These are phyloP conservation scores for Pyxicephalus adspersus DNA, from an alignment of 2,113 vertebrate genomes.

Conservation along the genomic window DNA sequence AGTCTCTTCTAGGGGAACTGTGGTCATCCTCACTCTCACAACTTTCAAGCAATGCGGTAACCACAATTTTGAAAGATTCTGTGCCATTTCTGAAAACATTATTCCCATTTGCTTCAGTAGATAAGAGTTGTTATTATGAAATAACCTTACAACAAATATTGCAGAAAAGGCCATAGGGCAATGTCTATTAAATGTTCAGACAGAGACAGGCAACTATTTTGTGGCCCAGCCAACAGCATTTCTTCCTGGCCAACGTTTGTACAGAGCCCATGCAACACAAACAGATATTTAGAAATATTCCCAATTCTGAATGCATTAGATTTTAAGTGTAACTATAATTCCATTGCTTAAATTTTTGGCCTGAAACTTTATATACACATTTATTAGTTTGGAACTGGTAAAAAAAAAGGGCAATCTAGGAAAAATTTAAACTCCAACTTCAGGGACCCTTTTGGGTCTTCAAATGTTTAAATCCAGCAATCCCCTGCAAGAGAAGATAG, in stretches of 20 bases:
- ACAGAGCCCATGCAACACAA: no score
- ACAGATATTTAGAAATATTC: no score
- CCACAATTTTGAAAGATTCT: slow-evolving; percentile 14
- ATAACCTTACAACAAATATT: slow-evolving; percentile 12
- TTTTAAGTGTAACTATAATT: no score
- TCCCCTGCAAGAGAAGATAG: no score
- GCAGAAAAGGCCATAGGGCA: slow-evolving; percentile 3
- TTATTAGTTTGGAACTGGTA: no score
- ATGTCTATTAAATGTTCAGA: slow-evolving; percentile 37
- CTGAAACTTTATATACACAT: no score
- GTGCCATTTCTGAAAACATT: slow-evolving; percentile 28
- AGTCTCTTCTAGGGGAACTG: neutral
- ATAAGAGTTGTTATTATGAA: slow-evolving; percentile 32
- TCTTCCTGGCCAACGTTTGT: neutral
- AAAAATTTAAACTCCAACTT: no score
- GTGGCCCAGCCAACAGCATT: neutral
- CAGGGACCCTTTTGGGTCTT: no score
- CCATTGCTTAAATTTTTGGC: no score
- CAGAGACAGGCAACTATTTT: neutral
- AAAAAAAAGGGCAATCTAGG: no score
- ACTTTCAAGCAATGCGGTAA: slow-evolving; percentile 25
- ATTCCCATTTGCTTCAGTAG: slow-evolving; percentile 14
- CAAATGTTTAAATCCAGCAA: no score
- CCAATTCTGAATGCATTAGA: no score
- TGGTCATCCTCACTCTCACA: slow-evolving; percentile 14